phyloP scores from a whole-genome alignment of 2,797 vertebrate species.

The Picus viridis region DNA sequence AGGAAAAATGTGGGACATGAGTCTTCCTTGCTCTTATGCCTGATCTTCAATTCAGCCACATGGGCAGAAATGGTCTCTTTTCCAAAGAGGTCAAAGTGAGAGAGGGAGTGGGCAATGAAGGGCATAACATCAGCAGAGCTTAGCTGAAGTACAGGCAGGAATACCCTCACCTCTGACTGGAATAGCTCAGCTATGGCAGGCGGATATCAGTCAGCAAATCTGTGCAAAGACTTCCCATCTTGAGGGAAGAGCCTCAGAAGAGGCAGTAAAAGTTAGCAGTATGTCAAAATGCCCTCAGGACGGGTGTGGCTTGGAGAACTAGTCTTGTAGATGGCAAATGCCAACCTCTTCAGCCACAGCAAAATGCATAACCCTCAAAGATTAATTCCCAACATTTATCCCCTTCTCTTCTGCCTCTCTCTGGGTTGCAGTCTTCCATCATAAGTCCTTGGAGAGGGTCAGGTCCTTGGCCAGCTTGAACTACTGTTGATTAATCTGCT shows the following conservation, averaged over 20 bases:
- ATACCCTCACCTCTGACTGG: not conserved
- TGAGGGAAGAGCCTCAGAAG: not conserved
- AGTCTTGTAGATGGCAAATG: not conserved
- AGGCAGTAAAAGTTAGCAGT: not conserved
- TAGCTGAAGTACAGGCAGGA: not conserved
- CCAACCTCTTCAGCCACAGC: not conserved
- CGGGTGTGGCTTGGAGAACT: not conserved
- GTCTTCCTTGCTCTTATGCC: not conserved
- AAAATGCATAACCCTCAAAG: not conserved
- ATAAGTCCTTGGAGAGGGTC: not conserved
- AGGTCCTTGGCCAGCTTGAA: not conserved
- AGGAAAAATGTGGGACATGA: not conserved
- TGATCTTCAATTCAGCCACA: not conserved
- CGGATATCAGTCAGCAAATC: not conserved
- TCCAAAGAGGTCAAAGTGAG: not conserved
- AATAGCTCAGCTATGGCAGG: not conserved
- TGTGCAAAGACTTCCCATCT: not conserved
- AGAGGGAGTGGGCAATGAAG: not conserved
- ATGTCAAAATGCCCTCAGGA: not conserved
- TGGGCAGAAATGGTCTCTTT: not conserved
- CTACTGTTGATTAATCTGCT: accelerated
- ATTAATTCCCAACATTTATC: not conserved
- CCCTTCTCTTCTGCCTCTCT: not conserved
- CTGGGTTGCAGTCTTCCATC: not conserved
- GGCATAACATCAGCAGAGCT: not conserved